phyloP scores from a whole-genome alignment of 2,888 invertebrate species.

The Parnassius apollo region DNA sequence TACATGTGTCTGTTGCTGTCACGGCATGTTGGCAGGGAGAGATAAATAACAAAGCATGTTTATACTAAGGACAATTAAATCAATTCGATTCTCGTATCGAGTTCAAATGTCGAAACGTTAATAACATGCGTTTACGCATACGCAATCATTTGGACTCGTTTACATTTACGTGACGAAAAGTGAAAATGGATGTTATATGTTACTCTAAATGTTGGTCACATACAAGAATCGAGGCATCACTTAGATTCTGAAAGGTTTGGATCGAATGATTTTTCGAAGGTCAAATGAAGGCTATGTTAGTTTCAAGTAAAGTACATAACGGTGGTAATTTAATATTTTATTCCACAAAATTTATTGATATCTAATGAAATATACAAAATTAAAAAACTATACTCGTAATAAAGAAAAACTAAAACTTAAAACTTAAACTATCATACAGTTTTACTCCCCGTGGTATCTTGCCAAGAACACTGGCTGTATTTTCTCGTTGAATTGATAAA shows the following conservation, averaged over 20 bases:
- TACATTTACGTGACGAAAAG: conserved; percentile 58
- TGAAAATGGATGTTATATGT: conserved; percentile 40
- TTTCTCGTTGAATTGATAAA: too few species aligned
- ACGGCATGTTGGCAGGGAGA: conserved; percentile 23
- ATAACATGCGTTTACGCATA: conserved; percentile 32
- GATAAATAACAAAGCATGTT: conserved; percentile 25
- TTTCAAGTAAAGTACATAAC: too few species aligned
- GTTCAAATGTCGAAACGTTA: conserved; percentile 55
- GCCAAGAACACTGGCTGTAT: too few species aligned
- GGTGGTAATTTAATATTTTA: too few species aligned
- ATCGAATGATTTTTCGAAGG: too few species aligned
- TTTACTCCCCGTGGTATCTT: too few species aligned
- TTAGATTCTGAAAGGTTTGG: neutral
- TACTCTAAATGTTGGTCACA: conserved; percentile 24
- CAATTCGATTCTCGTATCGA: conserved; percentile 47
- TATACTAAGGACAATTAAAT: conserved; percentile 36
- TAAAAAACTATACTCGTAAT: too few species aligned
- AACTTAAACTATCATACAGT: too few species aligned
- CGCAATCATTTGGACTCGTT: conserved; percentile 43
- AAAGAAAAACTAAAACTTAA: too few species aligned
- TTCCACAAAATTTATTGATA: too few species aligned
- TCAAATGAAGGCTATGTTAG: too few species aligned
- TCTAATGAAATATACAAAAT: too few species aligned
- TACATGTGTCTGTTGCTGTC: conserved; percentile 6
- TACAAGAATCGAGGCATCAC: conserved; percentile 22